A percentile compares a stretch with the other conserved stretches of the same genome.
Evolutionary conservation across 2,113 vertebrate genomes (phyloP).

Genomic region (Aphelocoma coerulescens): DNA sequence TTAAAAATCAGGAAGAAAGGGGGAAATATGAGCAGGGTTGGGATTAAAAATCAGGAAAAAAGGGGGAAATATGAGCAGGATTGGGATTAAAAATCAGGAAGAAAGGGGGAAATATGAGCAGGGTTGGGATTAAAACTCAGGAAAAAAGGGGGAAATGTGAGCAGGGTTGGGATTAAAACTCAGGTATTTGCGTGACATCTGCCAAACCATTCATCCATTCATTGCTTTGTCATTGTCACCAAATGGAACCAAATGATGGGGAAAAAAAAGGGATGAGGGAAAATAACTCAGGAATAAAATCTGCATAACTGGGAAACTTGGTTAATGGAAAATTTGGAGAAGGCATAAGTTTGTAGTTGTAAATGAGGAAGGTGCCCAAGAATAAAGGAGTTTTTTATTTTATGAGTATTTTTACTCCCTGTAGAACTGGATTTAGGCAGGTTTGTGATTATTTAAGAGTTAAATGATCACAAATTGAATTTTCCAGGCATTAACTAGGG

Average conservation of each 20-base stretch:
- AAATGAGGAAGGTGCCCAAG: neutral
- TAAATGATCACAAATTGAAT: neutral
- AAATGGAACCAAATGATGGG: neutral
- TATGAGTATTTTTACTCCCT: neutral
- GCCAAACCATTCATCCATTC: neutral
- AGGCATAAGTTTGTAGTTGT: neutral
- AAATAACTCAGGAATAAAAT: neutral
- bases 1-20: neutral
- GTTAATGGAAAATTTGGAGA: neutral
- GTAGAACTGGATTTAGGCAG: neutral
- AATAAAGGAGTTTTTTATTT: neutral
- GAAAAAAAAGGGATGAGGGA: neutral
- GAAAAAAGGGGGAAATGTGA: neutral
- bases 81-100: neutral
- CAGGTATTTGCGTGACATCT: neutral
- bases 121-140: neutral
- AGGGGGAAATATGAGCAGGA: neutral
- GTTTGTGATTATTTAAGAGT: neutral
- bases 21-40: neutral
- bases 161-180: neutral
- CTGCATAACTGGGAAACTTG: neutral
- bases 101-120: neutral
- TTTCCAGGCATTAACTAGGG: neutral
- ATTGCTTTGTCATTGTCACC: neutral
- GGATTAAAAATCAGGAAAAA: neutral